Evolutionary conservation across 2,888 invertebrate species (phyloP), one percentile per base, ranked within the genome.

Genomic region (Nesidiocoris tenuis): DNA sequence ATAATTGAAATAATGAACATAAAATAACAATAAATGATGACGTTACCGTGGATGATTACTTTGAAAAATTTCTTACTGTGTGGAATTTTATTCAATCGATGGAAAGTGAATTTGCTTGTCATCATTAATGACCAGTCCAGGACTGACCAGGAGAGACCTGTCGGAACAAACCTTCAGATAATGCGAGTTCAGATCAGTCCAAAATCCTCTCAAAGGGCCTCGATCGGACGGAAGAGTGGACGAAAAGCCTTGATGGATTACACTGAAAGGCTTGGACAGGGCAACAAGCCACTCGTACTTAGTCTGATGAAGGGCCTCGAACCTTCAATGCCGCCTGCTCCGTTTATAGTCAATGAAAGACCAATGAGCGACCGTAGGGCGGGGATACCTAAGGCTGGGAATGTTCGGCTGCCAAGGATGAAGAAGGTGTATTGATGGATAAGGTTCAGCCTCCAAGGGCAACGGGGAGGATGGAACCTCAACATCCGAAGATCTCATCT

Each of bases 211-310:
- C 12, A 39, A 39, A 39, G 39, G 12, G 39, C 12, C 39, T 39
- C 12, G 39, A 3, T 3, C 3, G 12, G 39, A 12, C n/a, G n/a
- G n/a, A n/a, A n/a, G n/a, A n/a, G n/a, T n/a, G n/a, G n/a, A n/a
- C n/a, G n/a, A n/a, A 72, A 63, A 39, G 63, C 21, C 72, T 72
- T 72, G 72, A 72, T 72, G 63, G 72, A 72, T 72, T 72, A 72
- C 67, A 56, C 67, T 22, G 22, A 67, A 54, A 56, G 67, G 22
- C 19, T 56, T 12, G 12, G 39, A 12, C 39, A 12, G 39, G 12
- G 39, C 39, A 39, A 12, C 39, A 39, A 39, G 39, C 39, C 39
- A 7, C 5, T 12, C 39, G 39, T 39, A 39, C 39, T 39, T 39
- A 39, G 39, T 39, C 39, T 39, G 39, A 39, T 39, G 39, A 39